Base-by-base conservation (phyloP, 1,140 invertebrate genomes). In the Cataglyphis hispanica region DNA sequence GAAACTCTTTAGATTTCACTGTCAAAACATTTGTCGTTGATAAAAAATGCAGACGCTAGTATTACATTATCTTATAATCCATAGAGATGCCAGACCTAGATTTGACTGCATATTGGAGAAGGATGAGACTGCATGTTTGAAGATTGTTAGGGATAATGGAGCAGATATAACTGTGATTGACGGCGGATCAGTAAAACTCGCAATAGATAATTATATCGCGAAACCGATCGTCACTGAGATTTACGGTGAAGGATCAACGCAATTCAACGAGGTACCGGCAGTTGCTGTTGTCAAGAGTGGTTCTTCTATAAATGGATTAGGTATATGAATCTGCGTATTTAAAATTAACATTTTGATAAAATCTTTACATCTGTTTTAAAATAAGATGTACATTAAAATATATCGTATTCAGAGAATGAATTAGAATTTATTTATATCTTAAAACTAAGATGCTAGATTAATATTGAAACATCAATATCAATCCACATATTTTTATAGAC, bases 51-150 rank as follows among this genome's bases (percentile, higher is more conserved):
- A 75, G 25, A 22, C 7, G 16, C 8, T 58, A 0, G 13, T 43
- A 27, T 61, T 61, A 19, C 16, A 34, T 76, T 60, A 1, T 34
- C 19, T 25, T 50, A 19, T 60, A 31, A 43, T 84, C 0, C 69
- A 34, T 56, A 96, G 97, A 75, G 96, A 98, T 88, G 96, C 97
- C 22, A 95, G 97, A 1, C 97, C 97, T 0, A 96, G 95, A 66
- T 94, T 98, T 11, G 96, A 96, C 70, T 98, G 98, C 88, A 93
- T 97, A 1, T 92, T 96, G 34, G 95, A 96, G 60, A 91, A 94
- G 37, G 92, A 93, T 0, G 93, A 96, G 16, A 93, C 95, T 0
- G 96, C 96, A 10, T 99, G 98, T 91, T 94, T 98, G 86, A 95
- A 96, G 70, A 95, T 95, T 16, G 96, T 98, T 60, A 95, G 96